These are phyloP conservation scores for Hippolais icterina DNA, from an alignment of 2,113 vertebrate species.

Conservation along the genomic window DNA sequence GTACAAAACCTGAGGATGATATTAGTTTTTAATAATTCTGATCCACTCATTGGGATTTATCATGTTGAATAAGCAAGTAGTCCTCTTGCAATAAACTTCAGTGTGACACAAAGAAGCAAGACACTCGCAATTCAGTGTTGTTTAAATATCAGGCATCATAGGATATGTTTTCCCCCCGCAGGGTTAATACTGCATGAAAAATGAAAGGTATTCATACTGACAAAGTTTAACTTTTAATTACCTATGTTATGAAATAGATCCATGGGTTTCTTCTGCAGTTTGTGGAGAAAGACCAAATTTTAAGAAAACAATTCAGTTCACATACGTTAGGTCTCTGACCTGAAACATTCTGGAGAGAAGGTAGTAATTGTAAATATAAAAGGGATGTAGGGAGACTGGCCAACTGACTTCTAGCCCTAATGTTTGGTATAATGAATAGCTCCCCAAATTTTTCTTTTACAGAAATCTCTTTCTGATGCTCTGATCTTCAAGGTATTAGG, in stretches of 20 bases:
- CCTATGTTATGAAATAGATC: background rate
- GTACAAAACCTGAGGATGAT: conserved; percentile 8
- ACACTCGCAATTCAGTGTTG: background rate
- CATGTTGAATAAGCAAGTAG: background rate
- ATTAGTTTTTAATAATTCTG: conserved; percentile 62
- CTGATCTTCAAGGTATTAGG: background rate
- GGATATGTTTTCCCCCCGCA: background rate
- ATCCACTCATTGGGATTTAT: background rate
- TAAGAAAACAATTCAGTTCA: background rate
- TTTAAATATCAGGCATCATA: background rate
- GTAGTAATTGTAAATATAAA: background rate
- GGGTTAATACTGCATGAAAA: background rate
- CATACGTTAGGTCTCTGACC: background rate
- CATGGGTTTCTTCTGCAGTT: background rate
- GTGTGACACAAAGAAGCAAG: background rate
- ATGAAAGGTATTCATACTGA: background rate
- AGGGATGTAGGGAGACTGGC: background rate
- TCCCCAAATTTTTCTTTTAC: background rate
- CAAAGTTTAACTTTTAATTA: background rate
- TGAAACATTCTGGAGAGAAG: background rate
- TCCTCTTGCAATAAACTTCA: background rate
- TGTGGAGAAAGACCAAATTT: background rate
- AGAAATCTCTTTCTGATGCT: background rate
- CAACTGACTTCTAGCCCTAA: background rate
- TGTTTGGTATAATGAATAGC: background rate